Evolutionary conservation across 2,888 invertebrate genomes (phyloP), one percentile per base, ranked within the genome.

Genomic region (Acanthopleura granulata): DNA sequence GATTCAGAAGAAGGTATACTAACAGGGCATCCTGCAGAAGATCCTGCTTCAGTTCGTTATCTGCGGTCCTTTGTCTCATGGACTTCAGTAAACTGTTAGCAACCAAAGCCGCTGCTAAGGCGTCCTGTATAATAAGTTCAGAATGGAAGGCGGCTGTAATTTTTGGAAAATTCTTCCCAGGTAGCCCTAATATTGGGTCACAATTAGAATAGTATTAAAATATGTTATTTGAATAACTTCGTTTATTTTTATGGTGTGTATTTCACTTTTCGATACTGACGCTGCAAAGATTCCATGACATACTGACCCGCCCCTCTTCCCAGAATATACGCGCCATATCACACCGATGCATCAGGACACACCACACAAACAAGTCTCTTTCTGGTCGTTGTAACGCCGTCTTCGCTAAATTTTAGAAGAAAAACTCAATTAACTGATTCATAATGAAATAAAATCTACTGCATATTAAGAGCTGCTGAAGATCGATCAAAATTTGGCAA

Each of bases 301-400:
- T 57, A 50, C 78, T 49, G 49, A 85, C 85, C 77, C 81, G 84
- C 49, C 80, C 82, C 51, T 83, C 81, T 27, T 82, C 80, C 84
- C 84, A 85, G 76, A 86, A 86, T 30, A 86, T 61, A 72, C 76
- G 79, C 40, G 85, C 82, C 79, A 86, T 78, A 14, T 85, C 82
- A 22, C 75, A 57, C 29, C 80, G 72, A 50, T 80, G 78, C 50
- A 80, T 77, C 22, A 86, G 75, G n/a, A 85, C 77, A 27, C 76
- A 75, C 84, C 83, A 85, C 22, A 86, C 75, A 66, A 86, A 86
- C 29, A 86, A 75, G 49, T 79, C 79, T 40, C 78, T 49, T 50
- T 51, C 62, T 25, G 75, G 75, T 16, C 61, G 40, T 3, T 73
- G 12, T n/a, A 72, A 71, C 0, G 30, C n/a, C 9, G 30, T 69